phyloP scores from a whole-genome alignment of 1,140 invertebrate genomes.

The Drosophila ficusphila region DNA sequence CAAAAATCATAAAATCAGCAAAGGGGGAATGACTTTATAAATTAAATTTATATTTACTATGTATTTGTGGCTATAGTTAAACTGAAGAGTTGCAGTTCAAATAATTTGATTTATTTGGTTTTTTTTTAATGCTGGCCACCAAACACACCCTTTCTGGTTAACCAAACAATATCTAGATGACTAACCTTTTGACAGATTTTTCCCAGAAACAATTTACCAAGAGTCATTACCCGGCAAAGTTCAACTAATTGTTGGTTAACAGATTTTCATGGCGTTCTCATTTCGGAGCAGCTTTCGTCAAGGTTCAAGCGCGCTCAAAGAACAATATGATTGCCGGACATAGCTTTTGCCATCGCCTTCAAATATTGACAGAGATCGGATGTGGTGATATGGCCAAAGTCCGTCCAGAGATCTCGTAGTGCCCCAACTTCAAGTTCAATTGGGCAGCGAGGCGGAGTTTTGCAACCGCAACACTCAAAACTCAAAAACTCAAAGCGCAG shows the following conservation, averaged over 20 bases:
- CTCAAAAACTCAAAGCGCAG: conserved; percentile 16
- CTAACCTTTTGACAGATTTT: background rate
- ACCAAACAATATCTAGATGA: background rate
- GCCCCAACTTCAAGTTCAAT: conserved; percentile 56
- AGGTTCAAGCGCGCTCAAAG: conserved; percentile 25
- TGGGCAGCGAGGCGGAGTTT: conserved; percentile 17
- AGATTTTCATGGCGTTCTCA: conserved; percentile 9
- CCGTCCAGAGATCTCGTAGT: background rate
- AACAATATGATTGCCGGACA: conserved; percentile 14
- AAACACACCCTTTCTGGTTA: no score
- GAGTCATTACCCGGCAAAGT: background rate
- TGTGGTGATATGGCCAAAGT: conserved; percentile 1
- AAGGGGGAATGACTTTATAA: background rate
- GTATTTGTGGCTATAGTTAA: no score
- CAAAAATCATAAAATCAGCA: background rate
- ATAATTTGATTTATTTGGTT: no score
- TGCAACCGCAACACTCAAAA: conserved; percentile 29
- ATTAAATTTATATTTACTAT: no score
- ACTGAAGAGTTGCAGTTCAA: no score
- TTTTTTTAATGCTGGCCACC: no score
- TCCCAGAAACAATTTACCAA: conserved; percentile 1
- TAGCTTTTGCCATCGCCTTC: conserved; percentile 19
- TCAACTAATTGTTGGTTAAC: conserved; percentile 9
- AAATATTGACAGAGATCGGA: conserved; percentile 31
- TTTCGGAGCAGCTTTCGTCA: conserved; percentile 6